A percentile compares a stretch with the other conserved stretches of the same genome.
Evolutionary conservation across 2,888 invertebrate genomes (phyloP).

Genomic region (Tineola bisselliella): DNA sequence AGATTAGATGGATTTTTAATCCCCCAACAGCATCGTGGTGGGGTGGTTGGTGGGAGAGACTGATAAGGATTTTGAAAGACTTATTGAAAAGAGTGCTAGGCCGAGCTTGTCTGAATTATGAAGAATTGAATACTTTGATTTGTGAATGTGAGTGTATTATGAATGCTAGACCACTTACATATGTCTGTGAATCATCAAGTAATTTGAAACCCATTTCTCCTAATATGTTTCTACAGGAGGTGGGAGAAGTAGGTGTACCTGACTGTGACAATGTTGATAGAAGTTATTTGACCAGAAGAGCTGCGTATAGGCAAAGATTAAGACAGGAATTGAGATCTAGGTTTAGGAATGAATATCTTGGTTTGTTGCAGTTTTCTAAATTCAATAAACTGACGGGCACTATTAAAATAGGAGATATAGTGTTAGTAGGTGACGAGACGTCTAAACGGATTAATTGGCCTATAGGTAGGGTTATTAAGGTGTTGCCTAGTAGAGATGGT

Average conservation of each 20-base stretch:
- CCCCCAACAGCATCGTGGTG: conserved; percentile 39
- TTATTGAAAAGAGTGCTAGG: conserved; percentile 31
- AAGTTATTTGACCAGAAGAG: not conserved
- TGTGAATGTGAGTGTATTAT: conserved; percentile 18
- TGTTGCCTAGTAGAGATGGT: conserved; percentile 10
- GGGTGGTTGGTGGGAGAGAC: conserved; percentile 44
- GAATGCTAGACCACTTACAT: conserved; percentile 16
- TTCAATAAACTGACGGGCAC: not conserved
- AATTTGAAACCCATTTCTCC: conserved; percentile 13
- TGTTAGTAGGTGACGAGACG: conserved; percentile 10
- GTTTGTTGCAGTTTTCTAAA: not conserved
- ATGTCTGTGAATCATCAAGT: not conserved
- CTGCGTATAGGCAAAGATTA: not conserved
- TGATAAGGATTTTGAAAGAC: conserved; percentile 33
- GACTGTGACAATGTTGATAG: conserved; percentile 9
- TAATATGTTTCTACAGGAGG: conserved; percentile 5
- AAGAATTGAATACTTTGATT: conserved; percentile 15
- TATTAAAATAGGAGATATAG: conserved; percentile 12
- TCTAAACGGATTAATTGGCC: conserved; percentile 8
- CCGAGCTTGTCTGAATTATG: conserved; percentile 17
- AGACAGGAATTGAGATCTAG: conserved; percentile 16
- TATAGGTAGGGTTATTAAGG: not conserved
- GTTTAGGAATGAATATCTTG: conserved; percentile 14
- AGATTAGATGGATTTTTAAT: conserved; percentile 31
- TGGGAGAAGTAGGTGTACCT: conserved; percentile 14